phyloP scores from a whole-genome alignment of 92 coral and sea anemone genomes.

The Parazoanthus darwini region DNA sequence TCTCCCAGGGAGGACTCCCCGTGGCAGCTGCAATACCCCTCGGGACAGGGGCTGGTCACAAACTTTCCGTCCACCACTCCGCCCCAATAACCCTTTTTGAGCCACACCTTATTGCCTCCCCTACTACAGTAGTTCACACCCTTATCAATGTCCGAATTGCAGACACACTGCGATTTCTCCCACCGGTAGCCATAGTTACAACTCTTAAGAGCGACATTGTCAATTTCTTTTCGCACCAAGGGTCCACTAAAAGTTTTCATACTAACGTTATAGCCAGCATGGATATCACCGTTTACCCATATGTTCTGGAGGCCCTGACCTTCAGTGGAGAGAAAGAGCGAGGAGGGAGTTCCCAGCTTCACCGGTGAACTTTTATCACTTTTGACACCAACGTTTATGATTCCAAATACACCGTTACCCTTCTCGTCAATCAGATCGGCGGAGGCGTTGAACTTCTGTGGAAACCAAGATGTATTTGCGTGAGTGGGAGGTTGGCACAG shows the following conservation, averaged over 20 bases:
- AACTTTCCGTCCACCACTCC: slow-evolving; percentile 69
- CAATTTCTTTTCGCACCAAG: slow-evolving; percentile 43
- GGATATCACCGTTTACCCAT: slow-evolving; percentile 52
- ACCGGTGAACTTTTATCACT: slow-evolving; percentile 37
- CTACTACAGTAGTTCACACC: slow-evolving; percentile 72
- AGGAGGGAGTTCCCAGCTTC: slow-evolving; percentile 53
- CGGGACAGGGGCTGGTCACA: slow-evolving; percentile 73
- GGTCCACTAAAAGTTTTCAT: slow-evolving; percentile 66
- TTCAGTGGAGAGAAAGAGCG: slow-evolving; percentile 63
- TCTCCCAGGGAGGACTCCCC: neutral
- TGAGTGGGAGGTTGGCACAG: too few species aligned
- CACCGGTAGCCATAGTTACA: slow-evolving; percentile 71
- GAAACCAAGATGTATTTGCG: neutral
- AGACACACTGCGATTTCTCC: slow-evolving; percentile 48
- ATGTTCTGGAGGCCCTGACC: slow-evolving; percentile 37
- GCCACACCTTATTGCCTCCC: slow-evolving; percentile 49
- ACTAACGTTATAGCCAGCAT: slow-evolving; percentile 44
- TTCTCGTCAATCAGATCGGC: slow-evolving; percentile 80
- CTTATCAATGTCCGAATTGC: slow-evolving; percentile 42
- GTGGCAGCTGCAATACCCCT: slow-evolving; percentile 62
- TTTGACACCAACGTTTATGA: slow-evolving; percentile 55
- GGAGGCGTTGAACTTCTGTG: slow-evolving; percentile 63
- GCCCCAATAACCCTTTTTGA: slow-evolving; percentile 88
- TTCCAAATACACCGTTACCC: slow-evolving; percentile 69
- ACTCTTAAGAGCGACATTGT: slow-evolving; percentile 43